Base-by-base conservation (phyloP, 2,113 vertebrate genomes). In the Gorsachius goisagi region DNA sequence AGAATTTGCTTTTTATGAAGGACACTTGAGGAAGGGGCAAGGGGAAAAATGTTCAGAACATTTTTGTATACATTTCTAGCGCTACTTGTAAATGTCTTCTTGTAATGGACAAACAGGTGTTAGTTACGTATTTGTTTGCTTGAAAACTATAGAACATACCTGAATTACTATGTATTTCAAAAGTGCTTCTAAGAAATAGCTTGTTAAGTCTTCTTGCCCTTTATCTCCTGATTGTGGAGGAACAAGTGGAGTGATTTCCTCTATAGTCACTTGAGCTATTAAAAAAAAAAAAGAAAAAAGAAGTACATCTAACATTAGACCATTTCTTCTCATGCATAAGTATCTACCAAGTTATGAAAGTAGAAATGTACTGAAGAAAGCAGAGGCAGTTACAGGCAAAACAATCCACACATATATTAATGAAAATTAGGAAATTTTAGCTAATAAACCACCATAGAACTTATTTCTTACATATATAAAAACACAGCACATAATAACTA, bases 91-190 rank as follows among this genome's bases (percentile, higher is more conserved):
- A 68, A 44, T n/a, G 21, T 35, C 22, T 28, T 69, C 41, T 22
- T 76, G 24, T 18, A 90, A 52, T 11, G 37, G 32, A 90, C 12
- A 69, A 64, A 83, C 10, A 71, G 37, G 21, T 56, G 9, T 33
- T 56, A 77, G 17, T 68, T 85, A 58, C 24, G 28, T 22, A 76
- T 9, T 85, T 27, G 22, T 83, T 85, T n/a, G 17, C 41, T 60
- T 93, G 30, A 44, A 95, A 93, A 52, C 32, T 39, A 85, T 9
- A 88, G 88, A 93, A 97, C 97, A 86, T 99, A 99, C 99, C 99
- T 99, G 99, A 98, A 99, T 99, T 98, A 99, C 99, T 98, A 99
- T 99, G 94, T 99, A 99, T 98, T 99, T 99, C 97, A 99, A 98
- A 95, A 99, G 98, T 84, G 99, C 99, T 98, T 99, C 99, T 89